These are phyloP conservation scores for Conus canariensis DNA, from an alignment of 2,888 invertebrate genomes.

Conservation along the genomic window DNA sequence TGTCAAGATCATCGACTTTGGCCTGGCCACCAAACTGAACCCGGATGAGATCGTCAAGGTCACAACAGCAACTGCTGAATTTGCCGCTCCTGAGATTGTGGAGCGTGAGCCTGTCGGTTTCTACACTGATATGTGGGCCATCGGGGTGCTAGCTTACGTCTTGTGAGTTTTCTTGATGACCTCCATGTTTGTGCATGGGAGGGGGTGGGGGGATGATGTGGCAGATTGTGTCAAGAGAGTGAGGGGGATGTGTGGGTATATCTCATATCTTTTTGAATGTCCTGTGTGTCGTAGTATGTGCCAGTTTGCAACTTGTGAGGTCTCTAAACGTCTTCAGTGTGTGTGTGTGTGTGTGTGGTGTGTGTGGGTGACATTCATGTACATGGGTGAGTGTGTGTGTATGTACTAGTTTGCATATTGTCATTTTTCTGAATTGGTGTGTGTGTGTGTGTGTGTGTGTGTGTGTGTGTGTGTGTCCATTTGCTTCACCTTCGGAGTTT, in stretches of 20 bases:
- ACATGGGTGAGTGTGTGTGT: background rate
- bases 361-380: too few relatives aligned
- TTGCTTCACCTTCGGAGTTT: too few relatives aligned
- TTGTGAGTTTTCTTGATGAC: slow-evolving; percentile 86
- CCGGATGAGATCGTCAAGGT: slow-evolving; percentile 99
- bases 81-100: slow-evolving; percentile 99
- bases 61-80: slow-evolving; percentile 99
- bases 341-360: too few relatives aligned
- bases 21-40: slow-evolving; percentile 97
- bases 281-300: too few relatives aligned
- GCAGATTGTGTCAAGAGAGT: too few relatives aligned
- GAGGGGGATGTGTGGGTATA: background rate
- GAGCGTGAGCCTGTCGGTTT: slow-evolving; percentile 99
- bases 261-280: too few relatives aligned
- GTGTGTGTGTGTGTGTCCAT: background rate
- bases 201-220: too few relatives aligned
- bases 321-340: too few relatives aligned
- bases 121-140: slow-evolving; percentile 99
- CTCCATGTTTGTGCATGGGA: too few relatives aligned
- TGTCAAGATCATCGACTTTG: slow-evolving; percentile 99
- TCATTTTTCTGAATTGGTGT: background rate
- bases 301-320: too few relatives aligned
- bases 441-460: slow-evolving; percentile 2
- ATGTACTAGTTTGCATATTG: background rate
- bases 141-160: slow-evolving; percentile 98